A percentile compares a stretch with the other conserved stretches of the same genome.
These are phyloP conservation scores for Holacanthus passer DNA, from an alignment of 2,113 vertebrate genomes.

Conservation along the genomic window DNA sequence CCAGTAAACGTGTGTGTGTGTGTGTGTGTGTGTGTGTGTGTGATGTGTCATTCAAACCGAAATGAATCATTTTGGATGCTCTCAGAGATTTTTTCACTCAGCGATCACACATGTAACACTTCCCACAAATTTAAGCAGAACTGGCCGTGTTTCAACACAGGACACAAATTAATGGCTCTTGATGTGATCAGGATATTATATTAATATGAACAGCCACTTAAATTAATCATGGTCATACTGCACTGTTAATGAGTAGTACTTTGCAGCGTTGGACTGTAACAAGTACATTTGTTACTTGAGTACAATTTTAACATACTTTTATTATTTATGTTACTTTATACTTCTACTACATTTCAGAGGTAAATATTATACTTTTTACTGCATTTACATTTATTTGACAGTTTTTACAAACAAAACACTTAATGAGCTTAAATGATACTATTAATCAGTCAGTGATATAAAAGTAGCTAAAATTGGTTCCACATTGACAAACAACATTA, in stretches of 20 bases:
- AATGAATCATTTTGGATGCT: background rate
- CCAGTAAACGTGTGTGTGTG: too few species aligned
- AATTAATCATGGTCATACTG: background rate
- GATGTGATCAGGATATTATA: background rate
- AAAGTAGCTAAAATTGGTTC: background rate
- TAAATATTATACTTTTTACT: too few species aligned
- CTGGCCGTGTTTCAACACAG: background rate
- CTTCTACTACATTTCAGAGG: too few species aligned
- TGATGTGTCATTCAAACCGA: slow-evolving; percentile 9
- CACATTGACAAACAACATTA: background rate
- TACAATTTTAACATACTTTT: too few species aligned
- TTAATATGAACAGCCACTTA: background rate
- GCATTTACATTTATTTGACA: too few species aligned
- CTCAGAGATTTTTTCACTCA: slow-evolving; percentile 11
- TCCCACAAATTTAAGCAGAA: background rate
- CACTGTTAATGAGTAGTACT: too few species aligned
- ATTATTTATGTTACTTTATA: too few species aligned
- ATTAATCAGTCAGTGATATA: background rate
- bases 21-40: too few species aligned
- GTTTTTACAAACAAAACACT: background rate
- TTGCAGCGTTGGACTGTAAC: too few species aligned
- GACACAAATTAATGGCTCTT: background rate
- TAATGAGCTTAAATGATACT: background rate
- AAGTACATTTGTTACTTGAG: too few species aligned
- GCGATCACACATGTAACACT: background rate